Conservation (phyloP, 2,113 vertebrate genomes). For the Hiodon alosoides region DNA sequence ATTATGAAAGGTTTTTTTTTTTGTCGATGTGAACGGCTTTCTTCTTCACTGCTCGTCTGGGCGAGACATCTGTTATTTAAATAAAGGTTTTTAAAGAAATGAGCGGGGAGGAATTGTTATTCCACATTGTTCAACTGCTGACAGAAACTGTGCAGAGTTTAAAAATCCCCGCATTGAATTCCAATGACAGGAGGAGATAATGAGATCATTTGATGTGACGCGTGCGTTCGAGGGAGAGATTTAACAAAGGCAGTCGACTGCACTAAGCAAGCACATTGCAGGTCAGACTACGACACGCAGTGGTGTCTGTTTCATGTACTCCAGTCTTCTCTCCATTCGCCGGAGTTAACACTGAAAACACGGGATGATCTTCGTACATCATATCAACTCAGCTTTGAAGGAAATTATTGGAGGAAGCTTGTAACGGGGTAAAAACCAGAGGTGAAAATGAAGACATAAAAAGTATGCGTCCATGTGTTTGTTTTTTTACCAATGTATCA, state of each 20-base stretch:
- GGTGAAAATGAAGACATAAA: background rate
- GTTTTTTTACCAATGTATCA: conserved; percentile 36
- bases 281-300: conserved; percentile 46
- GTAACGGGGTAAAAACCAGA: background rate
- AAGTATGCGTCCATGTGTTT: conserved; percentile 26
- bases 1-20: conserved; percentile 43
- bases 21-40: conserved; percentile 34
- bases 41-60: conserved; percentile 40
- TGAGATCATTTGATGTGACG: conserved; percentile 67
- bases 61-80: conserved; percentile 55
- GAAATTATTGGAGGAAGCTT: background rate
- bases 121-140: conserved; percentile 43
- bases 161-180: conserved; percentile 44
- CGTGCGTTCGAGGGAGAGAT: conserved; percentile 46
- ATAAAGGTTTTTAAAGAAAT: conserved; percentile 46
- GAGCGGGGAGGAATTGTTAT: conserved; percentile 47
- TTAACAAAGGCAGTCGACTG: conserved; percentile 53
- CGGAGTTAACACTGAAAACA: conserved; percentile 14
- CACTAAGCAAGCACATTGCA: conserved; percentile 45
- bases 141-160: conserved; percentile 39
- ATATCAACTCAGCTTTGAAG: background rate
- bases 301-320: background rate
- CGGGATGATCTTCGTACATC: conserved; percentile 14
- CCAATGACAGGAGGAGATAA: conserved; percentile 58
- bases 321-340: background rate